A percentile compares a stretch with the other conserved stretches of the same genome.
These are phyloP conservation scores for Sebastes flavidus DNA, from an alignment of 2,797 vertebrate genomes.

Conservation along the genomic window DNA sequence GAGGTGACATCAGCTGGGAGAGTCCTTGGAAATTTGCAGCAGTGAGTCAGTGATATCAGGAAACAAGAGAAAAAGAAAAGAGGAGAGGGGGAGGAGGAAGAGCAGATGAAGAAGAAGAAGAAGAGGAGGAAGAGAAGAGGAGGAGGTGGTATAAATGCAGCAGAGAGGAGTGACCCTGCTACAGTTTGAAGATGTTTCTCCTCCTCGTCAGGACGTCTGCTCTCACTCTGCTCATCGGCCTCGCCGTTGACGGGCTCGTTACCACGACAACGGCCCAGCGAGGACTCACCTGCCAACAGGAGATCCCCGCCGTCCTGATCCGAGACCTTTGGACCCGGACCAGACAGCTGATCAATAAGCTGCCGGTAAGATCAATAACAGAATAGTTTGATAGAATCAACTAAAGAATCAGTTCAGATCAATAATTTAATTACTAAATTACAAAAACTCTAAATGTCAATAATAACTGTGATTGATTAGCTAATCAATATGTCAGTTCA, in stretches of 20 bases:
- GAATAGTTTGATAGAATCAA: neutral
- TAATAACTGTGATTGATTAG: neutral
- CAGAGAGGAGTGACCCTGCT: neutral
- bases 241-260: neutral
- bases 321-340: constrained; percentile 59
- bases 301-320: constrained; percentile 47
- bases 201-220: constrained; percentile 21
- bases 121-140: neutral
- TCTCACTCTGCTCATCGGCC: constrained; percentile 17
- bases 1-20: constrained; percentile 8
- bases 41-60: constrained; percentile 22
- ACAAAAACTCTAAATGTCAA: neutral
- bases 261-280: neutral
- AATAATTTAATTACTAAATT: too few species aligned
- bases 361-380: constrained; percentile 59
- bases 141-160: constrained; percentile 54
- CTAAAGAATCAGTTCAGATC: too few species aligned
- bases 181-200: constrained; percentile 48
- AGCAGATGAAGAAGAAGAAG: too few species aligned
- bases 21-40: constrained; percentile 22
- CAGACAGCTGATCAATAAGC: constrained; percentile 15
- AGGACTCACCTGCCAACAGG: constrained; percentile 35
- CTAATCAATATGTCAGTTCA: neutral
- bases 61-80: neutral
- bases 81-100: too few species aligned